Evolutionary conservation across 2,113 vertebrate genomes (phyloP), one percentile per base, ranked within the genome.

Genomic region (Setophaga kirtlandii): DNA sequence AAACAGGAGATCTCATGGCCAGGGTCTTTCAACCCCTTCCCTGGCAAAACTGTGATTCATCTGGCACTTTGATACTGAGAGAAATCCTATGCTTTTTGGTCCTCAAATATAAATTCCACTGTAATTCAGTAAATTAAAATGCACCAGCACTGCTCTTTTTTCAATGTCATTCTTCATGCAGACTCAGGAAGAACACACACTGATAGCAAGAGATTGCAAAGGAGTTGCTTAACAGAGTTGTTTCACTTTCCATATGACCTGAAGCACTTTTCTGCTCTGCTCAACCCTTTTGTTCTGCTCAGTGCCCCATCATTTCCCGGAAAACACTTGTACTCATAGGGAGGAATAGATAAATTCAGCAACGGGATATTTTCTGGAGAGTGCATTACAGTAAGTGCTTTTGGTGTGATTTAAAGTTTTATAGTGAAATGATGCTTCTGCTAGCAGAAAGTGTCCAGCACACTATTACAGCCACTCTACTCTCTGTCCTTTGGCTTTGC

Each of bases 221-320:
- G 30, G 75, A 87, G 68, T 64, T 88, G 47, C 79, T 92, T 31
- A 37, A 77, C 33, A 58, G 62, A 83, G 74, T 93, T 90, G 71
- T 94, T 90, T 94, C 76, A 84, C 68, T 95, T 95, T 96, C 90
- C 64, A 19, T 82, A 91, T 74, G 70, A 96, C 70, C 39, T 14
- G 49, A 31, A 17, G 39, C 46, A 10, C 12, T 80, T 81, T 42
- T 85, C 28, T 59, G 52, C 27, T 39, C 69, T 41, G 86, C 28
- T 74, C 21, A 70, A 63, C 22, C 12, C 78, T 47, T 89, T 44
- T 64, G 52, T 24, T 41, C 70, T 47, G 83, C 31, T 73, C 22
- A 63, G 75, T 79, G 79, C 86, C 79, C 37, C 65, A 31, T 11
- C 39, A 31, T 69, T 78, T 88, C 5, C 18, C 58, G 93, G 87